Percentiles rank a stretch among this genome's conserved stretches.
Evolutionary conservation across 2,113 vertebrate species (phyloP).

Genomic region (Jacana jacana): DNA sequence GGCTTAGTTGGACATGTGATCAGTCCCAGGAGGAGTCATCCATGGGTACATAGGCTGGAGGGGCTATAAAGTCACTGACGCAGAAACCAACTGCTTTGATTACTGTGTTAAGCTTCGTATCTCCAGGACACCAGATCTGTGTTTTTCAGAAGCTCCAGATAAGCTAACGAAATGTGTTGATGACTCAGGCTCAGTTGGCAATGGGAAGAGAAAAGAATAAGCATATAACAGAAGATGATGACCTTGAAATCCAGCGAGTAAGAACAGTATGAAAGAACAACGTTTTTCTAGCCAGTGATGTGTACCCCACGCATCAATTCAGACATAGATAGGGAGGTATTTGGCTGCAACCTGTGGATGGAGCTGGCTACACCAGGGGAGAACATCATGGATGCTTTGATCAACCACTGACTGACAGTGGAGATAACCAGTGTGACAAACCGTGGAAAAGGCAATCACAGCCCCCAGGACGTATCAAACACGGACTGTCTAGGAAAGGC

Average conservation of each 20-base stretch:
- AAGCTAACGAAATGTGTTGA: not conserved
- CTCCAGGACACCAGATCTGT: not conserved
- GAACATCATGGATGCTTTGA: not conserved
- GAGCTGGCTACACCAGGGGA: not conserved
- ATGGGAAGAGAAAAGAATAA: not conserved
- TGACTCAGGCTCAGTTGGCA: not conserved
- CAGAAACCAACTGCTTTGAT: not conserved
- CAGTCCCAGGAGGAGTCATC: not conserved
- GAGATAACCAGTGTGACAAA: not conserved
- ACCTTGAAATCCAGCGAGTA: not conserved
- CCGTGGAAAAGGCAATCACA: not conserved
- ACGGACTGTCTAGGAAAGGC: not conserved
- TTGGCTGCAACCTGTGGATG: not conserved
- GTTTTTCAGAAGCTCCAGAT: not conserved
- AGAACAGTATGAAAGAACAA: not conserved
- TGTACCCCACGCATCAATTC: not conserved
- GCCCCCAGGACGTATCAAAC: not conserved
- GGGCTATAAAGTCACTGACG: not conserved
- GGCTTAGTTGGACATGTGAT: not conserved
- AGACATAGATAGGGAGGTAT: not conserved
- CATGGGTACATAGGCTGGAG: not conserved
- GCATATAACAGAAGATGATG: not conserved
- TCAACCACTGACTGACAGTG: rapidly evolving
- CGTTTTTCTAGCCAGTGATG: not conserved
- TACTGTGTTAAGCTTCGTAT: not conserved